Conservation (phyloP, 2,797 vertebrate species). For the Muscicapa striata region DNA sequence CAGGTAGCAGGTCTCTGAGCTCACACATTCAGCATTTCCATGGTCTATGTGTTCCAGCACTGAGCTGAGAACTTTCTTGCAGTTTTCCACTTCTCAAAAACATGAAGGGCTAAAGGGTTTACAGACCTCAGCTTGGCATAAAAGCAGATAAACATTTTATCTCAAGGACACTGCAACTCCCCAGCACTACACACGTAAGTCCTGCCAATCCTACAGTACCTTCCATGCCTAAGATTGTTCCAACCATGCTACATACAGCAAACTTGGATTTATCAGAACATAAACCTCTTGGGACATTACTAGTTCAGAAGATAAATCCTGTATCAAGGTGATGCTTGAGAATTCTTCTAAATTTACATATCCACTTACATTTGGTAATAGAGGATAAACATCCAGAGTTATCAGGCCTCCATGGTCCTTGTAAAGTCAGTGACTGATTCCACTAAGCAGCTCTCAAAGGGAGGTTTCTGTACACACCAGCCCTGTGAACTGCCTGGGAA, state of each 20-base stretch:
- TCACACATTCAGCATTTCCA: not conserved
- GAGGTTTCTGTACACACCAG: not conserved
- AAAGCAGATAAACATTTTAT: not conserved
- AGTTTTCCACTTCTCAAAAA: not conserved
- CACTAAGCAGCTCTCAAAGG: not conserved
- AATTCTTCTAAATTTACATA: not conserved
- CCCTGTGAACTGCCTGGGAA: not conserved
- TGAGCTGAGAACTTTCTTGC: not conserved
- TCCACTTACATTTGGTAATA: not conserved
- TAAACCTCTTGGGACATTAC: not conserved
- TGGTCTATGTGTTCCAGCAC: accelerated
- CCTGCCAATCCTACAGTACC: not conserved
- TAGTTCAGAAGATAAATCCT: not conserved
- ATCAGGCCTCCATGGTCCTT: not conserved
- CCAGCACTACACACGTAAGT: not conserved
- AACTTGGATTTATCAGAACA: not conserved
- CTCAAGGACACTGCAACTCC: not conserved
- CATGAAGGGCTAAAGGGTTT: not conserved
- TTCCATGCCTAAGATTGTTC: not conserved
- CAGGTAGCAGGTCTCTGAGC: not conserved
- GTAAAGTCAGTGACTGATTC: not conserved
- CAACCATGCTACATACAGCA: not conserved
- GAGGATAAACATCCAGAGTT: not conserved
- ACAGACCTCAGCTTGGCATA: not conserved
- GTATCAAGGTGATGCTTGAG: not conserved